Evolutionary conservation across 2,113 vertebrate species (phyloP).

Genomic region (Myotis davidii): DNA sequence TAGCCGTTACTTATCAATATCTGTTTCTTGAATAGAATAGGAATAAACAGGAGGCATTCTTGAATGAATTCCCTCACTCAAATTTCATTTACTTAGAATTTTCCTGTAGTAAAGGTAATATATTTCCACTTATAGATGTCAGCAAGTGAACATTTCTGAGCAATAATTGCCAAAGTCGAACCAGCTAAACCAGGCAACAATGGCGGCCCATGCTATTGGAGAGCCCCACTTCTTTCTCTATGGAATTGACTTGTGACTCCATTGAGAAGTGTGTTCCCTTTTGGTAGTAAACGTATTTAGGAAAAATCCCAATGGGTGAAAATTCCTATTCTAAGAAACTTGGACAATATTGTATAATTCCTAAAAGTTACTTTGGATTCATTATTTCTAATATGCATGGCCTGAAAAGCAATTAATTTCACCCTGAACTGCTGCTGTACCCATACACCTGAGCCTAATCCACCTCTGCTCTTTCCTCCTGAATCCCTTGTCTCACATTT

Average conservation of each 20-base stretch:
- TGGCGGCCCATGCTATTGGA: not conserved
- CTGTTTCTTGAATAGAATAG: not conserved
- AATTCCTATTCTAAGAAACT: not conserved
- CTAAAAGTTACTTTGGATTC: not conserved
- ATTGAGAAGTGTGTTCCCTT: not conserved
- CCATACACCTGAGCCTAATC: not conserved
- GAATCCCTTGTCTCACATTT: not conserved
- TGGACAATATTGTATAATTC: not conserved
- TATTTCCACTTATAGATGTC: conserved; percentile 1
- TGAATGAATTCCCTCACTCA: not conserved
- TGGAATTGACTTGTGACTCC: not conserved
- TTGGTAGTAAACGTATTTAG: not conserved
- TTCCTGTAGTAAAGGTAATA: not conserved
- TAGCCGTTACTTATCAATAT: not conserved
- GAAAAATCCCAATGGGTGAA: not conserved
- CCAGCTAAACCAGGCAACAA: not conserved
- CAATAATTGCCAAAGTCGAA: not conserved
- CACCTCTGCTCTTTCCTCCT: not conserved
- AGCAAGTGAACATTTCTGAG: not conserved
- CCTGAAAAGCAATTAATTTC: not conserved
- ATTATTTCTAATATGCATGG: not conserved
- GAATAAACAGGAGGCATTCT: not conserved
- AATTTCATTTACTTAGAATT: not conserved
- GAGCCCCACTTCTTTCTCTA: not conserved
- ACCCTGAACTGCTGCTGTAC: not conserved